phyloP scores from a whole-genome alignment of 2,113 vertebrate genomes.

The Oncorhynchus tshawytscha region DNA sequence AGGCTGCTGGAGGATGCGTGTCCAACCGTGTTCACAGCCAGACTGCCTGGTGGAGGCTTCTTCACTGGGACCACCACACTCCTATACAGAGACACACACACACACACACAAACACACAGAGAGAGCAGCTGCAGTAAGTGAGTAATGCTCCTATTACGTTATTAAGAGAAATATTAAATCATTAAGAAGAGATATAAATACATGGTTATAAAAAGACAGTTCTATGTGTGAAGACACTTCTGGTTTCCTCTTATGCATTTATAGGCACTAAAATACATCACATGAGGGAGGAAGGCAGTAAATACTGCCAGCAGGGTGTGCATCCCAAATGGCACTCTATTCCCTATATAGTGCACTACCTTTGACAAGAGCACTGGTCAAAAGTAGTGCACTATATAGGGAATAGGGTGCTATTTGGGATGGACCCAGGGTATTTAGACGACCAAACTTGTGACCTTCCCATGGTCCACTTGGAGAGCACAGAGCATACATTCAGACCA shows the following conservation, averaged over 20 bases:
- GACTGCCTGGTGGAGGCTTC: conserved; percentile 84
- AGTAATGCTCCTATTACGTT: background rate
- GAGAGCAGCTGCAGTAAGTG: background rate
- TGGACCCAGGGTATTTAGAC: conserved; percentile 17
- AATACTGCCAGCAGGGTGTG: background rate
- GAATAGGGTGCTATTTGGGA: background rate
- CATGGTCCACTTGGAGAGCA: conserved; percentile 19
- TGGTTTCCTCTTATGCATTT: background rate
- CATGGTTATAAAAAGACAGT: background rate
- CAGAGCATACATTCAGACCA: conserved; percentile 20
- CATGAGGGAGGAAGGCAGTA: background rate
- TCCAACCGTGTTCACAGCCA: conserved; percentile 86
- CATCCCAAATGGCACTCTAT: too few species aligned
- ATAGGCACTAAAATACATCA: conserved; percentile 24
- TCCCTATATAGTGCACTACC: too few species aligned
- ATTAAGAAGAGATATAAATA: background rate
- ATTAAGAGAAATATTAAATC: background rate
- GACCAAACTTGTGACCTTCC: conserved; percentile 49
- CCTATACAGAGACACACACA: conserved; percentile 60
- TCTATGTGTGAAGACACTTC: background rate
- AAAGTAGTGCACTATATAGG: background rate
- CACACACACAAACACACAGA: background rate
- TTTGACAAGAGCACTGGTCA: too few species aligned
- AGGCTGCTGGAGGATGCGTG: conserved; percentile 73
- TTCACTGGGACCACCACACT: conserved; percentile 95